phyloP scores from a whole-genome alignment of 1,140 invertebrate species.

The Trichonephila inaurata region DNA sequence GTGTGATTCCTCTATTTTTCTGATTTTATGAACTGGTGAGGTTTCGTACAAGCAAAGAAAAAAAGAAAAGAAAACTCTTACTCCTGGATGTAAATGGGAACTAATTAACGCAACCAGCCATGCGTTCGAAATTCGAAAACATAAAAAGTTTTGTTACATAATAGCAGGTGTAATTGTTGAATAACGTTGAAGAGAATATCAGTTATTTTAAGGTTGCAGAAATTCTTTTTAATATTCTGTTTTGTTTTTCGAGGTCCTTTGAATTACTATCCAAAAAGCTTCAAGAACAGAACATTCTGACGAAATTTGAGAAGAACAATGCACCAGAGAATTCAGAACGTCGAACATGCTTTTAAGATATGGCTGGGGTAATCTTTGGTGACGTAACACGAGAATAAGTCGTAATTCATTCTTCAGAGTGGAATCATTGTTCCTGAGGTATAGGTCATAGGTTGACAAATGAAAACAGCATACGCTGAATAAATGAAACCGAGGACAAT shows the following conservation, averaged over 20 bases:
- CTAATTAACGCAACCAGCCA: background rate
- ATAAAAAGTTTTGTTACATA: background rate
- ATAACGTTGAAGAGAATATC: background rate
- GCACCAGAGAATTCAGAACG: background rate
- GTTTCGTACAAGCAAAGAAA: background rate
- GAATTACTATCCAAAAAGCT: background rate
- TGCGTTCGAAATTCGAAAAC: background rate
- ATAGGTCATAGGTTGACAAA: background rate
- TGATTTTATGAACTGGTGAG: background rate
- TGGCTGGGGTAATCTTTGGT: background rate
- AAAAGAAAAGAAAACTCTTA: background rate
- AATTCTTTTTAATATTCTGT: background rate
- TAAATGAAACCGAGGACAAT: background rate
- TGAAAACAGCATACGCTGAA: background rate
- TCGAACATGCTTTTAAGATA: background rate
- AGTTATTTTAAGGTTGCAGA: background rate
- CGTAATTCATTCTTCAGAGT: background rate
- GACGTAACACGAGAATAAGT: background rate
- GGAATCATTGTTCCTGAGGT: background rate
- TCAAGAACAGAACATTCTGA: background rate
- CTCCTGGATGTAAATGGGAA: background rate
- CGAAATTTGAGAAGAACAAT: background rate
- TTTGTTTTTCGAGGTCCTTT: background rate
- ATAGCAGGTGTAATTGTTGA: constrained; percentile 22
- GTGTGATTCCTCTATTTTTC: constrained; percentile 26